Percentiles rank a stretch among this genome's conserved stretches.
Evolutionary conservation across 2,888 invertebrate species (phyloP).

Genomic region (Gymnosoma rotundatum): DNA sequence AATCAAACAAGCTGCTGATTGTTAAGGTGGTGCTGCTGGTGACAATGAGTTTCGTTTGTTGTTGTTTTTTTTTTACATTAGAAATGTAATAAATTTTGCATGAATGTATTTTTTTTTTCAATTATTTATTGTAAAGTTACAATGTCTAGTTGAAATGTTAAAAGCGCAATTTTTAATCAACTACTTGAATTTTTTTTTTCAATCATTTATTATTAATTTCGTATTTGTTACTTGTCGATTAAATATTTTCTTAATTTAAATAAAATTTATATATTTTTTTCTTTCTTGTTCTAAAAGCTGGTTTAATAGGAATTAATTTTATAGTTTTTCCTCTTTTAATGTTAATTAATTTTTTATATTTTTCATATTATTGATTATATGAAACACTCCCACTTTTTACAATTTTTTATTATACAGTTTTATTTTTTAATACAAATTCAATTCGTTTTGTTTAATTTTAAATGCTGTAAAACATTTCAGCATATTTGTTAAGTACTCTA

Average conservation of each 20-base stretch:
- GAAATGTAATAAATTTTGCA: conserved; percentile 21
- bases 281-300: conserved; percentile 1
- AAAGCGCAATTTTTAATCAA: conserved; percentile 53
- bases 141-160: conserved; percentile 45
- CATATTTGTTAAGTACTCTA: not conserved
- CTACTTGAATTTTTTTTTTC: conserved; percentile 20
- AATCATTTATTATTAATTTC: conserved; percentile 33
- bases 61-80: conserved; percentile 2
- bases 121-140: conserved; percentile 20
- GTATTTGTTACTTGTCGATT: conserved; percentile 48
- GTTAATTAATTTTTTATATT: conserved; percentile 52
- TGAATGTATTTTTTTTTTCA: not conserved
- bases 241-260: conserved; percentile 48
- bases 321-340: conserved; percentile 28
- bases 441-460: not conserved
- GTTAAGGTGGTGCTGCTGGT: not conserved
- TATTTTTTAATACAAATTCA: conserved; percentile 9
- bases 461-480: not conserved
- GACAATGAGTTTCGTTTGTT: not conserved
- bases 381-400: conserved; percentile 65
- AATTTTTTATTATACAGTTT: not conserved
- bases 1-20: conserved; percentile 3
- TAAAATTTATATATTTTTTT: conserved; percentile 37
- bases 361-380: conserved; percentile 59
- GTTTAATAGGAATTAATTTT: conserved; percentile 49